These are phyloP conservation scores for Speoplatyrhinus poulsoni DNA, from an alignment of 2,113 vertebrate genomes.

Conservation along the genomic window DNA sequence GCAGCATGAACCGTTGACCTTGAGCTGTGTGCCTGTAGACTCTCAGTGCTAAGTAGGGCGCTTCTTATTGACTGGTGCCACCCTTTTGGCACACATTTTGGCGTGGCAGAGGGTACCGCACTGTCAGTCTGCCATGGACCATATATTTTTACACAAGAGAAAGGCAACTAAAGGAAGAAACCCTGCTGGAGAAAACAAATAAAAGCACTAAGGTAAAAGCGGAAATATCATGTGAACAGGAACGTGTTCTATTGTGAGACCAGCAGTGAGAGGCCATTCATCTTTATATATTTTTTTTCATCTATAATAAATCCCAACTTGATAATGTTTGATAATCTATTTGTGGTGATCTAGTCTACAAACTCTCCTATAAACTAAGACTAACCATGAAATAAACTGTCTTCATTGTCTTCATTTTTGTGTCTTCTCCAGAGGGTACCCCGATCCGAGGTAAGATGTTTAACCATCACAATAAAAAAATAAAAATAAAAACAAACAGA, in stretches of 20 bases:
- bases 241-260: constrained; percentile 58
- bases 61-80: constrained; percentile 8
- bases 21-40: constrained; percentile 25
- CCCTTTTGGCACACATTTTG: constrained; percentile 26
- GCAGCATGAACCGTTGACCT: constrained; percentile 29
- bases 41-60: constrained; percentile 32
- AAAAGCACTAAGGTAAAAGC: background rate
- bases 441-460: constrained; percentile 97
- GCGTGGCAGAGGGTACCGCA: constrained; percentile 20
- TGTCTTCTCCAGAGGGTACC: constrained; percentile 92
- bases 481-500: constrained; percentile 12
- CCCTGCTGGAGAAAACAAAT: background rate
- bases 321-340: constrained; percentile 48
- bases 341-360: constrained; percentile 47
- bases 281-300: background rate
- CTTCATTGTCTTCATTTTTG: constrained; percentile 75
- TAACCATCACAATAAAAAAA: constrained; percentile 43
- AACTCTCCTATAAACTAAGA: constrained; percentile 38
- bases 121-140: constrained; percentile 31
- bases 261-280: constrained; percentile 55
- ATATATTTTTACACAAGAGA: constrained; percentile 25
- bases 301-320: constrained; percentile 1
- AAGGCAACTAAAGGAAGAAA: background rate
- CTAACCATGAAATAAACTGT: constrained; percentile 74
- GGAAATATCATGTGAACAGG: constrained; percentile 1